Evolutionary conservation across 2,888 invertebrate genomes (phyloP), one percentile per base, ranked within the genome.

Genomic region (Athalia cordata): DNA sequence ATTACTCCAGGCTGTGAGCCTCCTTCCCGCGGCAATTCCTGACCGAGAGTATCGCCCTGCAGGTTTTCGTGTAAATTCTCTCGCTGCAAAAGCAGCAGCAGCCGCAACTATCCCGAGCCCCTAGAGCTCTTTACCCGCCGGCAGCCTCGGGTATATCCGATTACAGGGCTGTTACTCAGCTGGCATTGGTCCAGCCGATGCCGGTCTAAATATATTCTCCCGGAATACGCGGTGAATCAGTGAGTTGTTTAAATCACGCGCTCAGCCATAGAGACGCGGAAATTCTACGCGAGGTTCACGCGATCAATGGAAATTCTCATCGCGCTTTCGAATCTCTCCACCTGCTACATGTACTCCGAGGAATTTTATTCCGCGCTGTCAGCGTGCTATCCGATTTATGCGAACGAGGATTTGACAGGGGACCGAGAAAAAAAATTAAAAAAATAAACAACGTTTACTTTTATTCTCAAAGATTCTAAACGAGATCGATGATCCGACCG

Each of bases 101-200:
- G 29, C 29, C 29, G 29, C 29, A 29, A 29, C 29, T 29, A 29
- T 29, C 29, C 29, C 29, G 29, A 29, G 29, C 29, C 29, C 29
- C 29, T 29, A 29, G 29, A 29, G 29, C 29, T 29, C 29, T 29
- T 29, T 29, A 29, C 47, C 8, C 52, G 52, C 52, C 8, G 52
- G 11, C 52, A 11, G 11, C 8, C 11, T 9, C 13, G 11, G 72
- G 59, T 59, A 75, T 61, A 85, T 86, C 84, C 82, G 82, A 85
- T 86, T 87, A 86, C 85, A 83, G 83, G 84, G 83, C 80, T 80
- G 80, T 80, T 80, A 80, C 84, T 82, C 15, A 13, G 15, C 84
- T 84, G 84, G 85, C 83, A 81, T 49, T 80, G 79, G 79, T 84
- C 82, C 84, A 85, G 74, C 57, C 72, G 43, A 62, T 83, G 82